Conservation (phyloP, 2,113 vertebrate species). For the Mobula birostris region DNA sequence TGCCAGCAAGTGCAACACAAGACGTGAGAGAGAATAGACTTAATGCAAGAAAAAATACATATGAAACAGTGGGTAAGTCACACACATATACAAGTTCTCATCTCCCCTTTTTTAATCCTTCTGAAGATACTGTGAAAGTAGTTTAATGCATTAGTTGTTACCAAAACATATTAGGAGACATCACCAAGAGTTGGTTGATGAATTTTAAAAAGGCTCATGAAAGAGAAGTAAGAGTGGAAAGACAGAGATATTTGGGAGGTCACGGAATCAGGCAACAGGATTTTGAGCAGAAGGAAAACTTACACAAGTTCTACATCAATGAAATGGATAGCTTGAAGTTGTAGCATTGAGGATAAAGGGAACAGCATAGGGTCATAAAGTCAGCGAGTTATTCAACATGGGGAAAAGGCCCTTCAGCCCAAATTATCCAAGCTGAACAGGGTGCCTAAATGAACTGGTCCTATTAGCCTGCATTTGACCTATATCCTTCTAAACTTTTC, state of each 20-base stretch:
- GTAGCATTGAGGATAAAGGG: neutral
- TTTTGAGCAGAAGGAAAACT: neutral
- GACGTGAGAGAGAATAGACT: neutral
- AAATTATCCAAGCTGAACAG: too few relatives aligned
- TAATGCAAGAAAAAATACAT: neutral
- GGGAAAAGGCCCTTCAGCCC: neutral
- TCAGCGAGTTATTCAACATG: neutral
- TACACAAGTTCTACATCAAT: neutral
- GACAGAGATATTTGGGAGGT: neutral
- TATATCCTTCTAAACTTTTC: too few relatives aligned
- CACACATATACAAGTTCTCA: too few relatives aligned
- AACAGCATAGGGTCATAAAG: neutral
- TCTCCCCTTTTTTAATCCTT: too few relatives aligned
- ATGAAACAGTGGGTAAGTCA: too few relatives aligned
- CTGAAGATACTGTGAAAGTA: too few relatives aligned
- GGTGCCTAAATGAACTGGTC: too few relatives aligned
- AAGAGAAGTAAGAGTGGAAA: neutral
- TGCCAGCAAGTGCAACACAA: neutral
- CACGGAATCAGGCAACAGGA: neutral
- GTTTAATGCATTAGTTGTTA: too few relatives aligned
- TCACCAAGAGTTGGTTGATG: neutral
- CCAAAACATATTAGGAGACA: neutral
- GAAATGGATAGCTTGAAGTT: neutral
- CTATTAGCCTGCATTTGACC: too few relatives aligned
- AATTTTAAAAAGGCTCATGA: neutral